Base-by-base conservation (phyloP, 1,140 invertebrate genomes). In the Dolichoris vasculosae region DNA sequence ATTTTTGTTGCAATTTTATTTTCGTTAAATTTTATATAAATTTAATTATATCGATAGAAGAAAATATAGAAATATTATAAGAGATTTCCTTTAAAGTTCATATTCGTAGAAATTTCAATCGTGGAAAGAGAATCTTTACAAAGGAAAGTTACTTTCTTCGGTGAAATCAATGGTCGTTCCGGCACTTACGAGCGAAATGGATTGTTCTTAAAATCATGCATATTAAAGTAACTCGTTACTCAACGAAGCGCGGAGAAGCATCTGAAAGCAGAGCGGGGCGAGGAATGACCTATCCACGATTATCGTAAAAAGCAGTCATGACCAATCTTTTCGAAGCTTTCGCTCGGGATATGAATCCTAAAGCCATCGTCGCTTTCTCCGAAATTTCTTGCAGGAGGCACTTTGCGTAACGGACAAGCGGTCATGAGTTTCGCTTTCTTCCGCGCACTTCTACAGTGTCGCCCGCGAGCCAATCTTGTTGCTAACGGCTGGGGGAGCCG, bases 371-470 rank as follows among this genome's bases (percentile, higher is more conserved):
- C 3, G 46, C 67, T 73, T 73, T 82, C 77, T 79, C 63, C 63
- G 71, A 17, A 76, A 75, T 59, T 51, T 26, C 51, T 55, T 20
- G 51, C 51, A 20, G 51, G 15, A 55, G 51, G 20, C 15, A 15
- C 51, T 4, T 82, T 59, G 46, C 48, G 48, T 48, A 73, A 82
- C 43, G 26, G 23, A 7, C 26, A 64, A 32, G 75, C 26, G 4
- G 38, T 38, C 71, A 11, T n/a, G 23, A 84, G 82, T 80, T 71
- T 84, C 83, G 83, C 77, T 84, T 84, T 84, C 83, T 83, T 76
- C 13, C 40, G 71, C 20, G 81, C 35, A 71, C 63, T 83, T 83
- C 82, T 83, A 71, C 71, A 76, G 76, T 64, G 76, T 83, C 30
- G 32, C 51, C 9, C 15, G 23, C 51, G 82, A 73, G 82, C 76